Conservation (phyloP, 2,888 invertebrate species). For the Leptinotarsa tumamoca region DNA sequence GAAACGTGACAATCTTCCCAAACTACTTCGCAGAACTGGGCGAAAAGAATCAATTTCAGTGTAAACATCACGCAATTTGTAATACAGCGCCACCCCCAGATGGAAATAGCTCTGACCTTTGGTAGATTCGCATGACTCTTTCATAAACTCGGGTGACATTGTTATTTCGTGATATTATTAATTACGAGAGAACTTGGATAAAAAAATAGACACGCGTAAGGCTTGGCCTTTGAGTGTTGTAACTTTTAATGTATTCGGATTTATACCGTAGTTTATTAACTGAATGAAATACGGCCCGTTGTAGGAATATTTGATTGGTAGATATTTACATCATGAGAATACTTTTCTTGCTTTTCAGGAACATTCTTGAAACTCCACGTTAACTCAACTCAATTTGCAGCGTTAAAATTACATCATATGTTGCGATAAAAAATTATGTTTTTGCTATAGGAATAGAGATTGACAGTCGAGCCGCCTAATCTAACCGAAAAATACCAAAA, state of each 20-base stretch:
- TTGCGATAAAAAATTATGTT: no score
- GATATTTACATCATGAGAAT: no score
- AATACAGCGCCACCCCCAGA: not conserved
- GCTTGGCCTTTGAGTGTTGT: not conserved
- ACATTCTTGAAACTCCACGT: no score
- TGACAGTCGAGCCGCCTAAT: no score
- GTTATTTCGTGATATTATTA: not conserved
- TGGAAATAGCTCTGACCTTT: conserved; percentile 3
- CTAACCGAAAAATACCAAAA: no score
- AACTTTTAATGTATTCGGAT: conserved; percentile 10
- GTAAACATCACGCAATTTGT: conserved; percentile 10
- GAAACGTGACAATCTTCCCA: not conserved
- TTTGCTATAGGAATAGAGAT: no score
- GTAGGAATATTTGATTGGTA: not conserved
- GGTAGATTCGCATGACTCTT: not conserved
- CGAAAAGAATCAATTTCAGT: conserved; percentile 2
- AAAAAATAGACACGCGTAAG: conserved; percentile 12
- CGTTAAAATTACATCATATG: no score
- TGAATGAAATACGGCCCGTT: not conserved
- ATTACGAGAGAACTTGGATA: not conserved
- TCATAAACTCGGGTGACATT: not conserved
- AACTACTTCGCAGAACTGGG: not conserved
- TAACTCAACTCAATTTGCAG: no score
- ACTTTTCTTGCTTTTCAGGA: no score
- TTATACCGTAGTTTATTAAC: not conserved